Evolutionary conservation across 92 coral and sea anemone genomes (phyloP).

Genomic region (Virgularia gustaviana): DNA sequence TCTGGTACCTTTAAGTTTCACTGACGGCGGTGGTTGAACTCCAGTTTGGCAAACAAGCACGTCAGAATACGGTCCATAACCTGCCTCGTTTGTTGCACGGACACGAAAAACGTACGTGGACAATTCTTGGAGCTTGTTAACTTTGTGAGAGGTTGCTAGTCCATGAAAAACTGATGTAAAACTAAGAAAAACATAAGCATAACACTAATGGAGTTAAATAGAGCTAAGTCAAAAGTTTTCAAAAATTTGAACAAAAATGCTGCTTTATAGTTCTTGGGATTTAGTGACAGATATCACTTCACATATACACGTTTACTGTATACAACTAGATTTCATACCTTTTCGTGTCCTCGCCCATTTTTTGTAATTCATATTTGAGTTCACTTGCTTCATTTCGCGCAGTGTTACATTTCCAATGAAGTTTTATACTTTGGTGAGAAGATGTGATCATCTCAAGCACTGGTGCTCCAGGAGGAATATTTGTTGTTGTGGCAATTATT

Average conservation of each 20-base stretch:
- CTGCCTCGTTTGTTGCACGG: constrained; percentile 92
- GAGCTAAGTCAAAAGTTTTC: not conserved
- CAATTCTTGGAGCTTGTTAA: constrained; percentile 83
- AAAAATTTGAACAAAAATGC: not conserved
- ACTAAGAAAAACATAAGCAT: no score
- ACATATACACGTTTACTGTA: not conserved
- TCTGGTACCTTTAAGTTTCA: constrained; percentile 58
- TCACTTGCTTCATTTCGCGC: constrained; percentile 65
- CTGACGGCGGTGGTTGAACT: constrained; percentile 78
- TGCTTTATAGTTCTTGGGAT: constrained; percentile 23
- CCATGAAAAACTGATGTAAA: constrained; percentile 72
- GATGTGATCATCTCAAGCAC: constrained; percentile 66
- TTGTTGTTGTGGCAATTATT: constrained; percentile 69
- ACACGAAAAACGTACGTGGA: constrained; percentile 83
- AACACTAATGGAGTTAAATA: not conserved
- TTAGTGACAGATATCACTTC: not conserved
- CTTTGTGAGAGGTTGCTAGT: constrained; percentile 86
- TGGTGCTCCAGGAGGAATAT: constrained; percentile 91
- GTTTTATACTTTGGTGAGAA: constrained; percentile 91
- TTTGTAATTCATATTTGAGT: constrained; percentile 73
- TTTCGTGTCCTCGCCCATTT: constrained; percentile 64
- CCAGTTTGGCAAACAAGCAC: constrained; percentile 62
- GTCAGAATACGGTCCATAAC: constrained; percentile 83
- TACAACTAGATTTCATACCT: not conserved
- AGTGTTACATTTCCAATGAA: constrained; percentile 65